These are phyloP conservation scores for Magallana nippona DNA, from an alignment of 2,888 invertebrate species.

Conservation along the genomic window DNA sequence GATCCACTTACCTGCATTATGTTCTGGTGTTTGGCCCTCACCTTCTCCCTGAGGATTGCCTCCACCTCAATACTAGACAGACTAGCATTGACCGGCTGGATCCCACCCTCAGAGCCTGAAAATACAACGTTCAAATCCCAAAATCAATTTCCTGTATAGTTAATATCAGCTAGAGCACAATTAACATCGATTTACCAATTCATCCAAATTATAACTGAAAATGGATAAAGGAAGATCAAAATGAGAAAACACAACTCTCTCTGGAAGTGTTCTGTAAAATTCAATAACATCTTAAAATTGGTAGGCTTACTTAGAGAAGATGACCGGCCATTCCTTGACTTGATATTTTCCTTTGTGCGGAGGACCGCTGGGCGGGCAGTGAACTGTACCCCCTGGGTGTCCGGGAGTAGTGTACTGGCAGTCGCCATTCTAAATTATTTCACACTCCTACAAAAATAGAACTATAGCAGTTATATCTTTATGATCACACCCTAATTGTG, in stretches of 20 bases:
- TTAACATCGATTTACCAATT: not conserved
- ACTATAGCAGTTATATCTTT: not conserved
- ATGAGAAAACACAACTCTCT: no score
- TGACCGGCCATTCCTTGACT: slow-evolving; percentile 58
- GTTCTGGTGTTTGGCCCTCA: slow-evolving; percentile 70
- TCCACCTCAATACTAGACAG: slow-evolving; percentile 76
- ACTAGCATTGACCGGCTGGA: slow-evolving; percentile 61
- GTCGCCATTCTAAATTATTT: slow-evolving; percentile 58
- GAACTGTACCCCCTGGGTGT: slow-evolving; percentile 70
- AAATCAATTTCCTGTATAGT: not conserved
- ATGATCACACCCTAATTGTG: no score
- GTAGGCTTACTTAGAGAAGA: slow-evolving; percentile 62
- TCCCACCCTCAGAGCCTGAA: slow-evolving; percentile 50
- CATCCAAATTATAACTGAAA: no score
- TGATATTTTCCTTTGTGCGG: slow-evolving; percentile 60
- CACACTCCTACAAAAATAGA: not conserved
- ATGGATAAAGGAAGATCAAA: no score
- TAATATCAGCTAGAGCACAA: not conserved
- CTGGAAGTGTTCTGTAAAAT: not conserved
- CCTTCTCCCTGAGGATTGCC: slow-evolving; percentile 73
- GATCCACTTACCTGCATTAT: slow-evolving; percentile 69
- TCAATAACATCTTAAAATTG: not conserved
- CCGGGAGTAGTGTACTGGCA: slow-evolving; percentile 64
- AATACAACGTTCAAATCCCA: not conserved
- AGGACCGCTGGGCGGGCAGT: slow-evolving; percentile 66